phyloP scores from a whole-genome alignment of 1,140 invertebrate genomes.

The Philotrypesis tridentata region DNA sequence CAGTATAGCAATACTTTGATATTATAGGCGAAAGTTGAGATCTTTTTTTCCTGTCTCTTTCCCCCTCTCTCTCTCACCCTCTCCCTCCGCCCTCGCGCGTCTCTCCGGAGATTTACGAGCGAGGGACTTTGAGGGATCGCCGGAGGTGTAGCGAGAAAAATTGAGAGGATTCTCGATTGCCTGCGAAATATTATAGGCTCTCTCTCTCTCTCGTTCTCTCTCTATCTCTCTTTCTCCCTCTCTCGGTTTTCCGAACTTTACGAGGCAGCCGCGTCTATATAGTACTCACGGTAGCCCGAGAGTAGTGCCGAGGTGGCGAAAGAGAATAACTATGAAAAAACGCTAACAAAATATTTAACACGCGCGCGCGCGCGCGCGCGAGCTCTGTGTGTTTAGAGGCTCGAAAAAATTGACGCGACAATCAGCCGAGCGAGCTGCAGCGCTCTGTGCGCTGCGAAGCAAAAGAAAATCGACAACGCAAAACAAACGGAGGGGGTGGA shows the following conservation, averaged over 20 bases:
- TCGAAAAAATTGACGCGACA: not conserved
- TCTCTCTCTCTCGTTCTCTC: too few relatives aligned
- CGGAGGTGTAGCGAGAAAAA: constrained; percentile 36
- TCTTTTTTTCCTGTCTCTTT: not conserved
- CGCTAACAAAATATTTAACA: constrained; percentile 19
- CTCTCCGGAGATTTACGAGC: not conserved
- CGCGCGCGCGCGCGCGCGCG: not conserved
- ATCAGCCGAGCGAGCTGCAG: not conserved
- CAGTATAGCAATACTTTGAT: constrained; percentile 49
- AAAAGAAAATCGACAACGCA: too few relatives aligned
- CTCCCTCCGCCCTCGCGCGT: not conserved
- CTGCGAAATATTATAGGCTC: not conserved
- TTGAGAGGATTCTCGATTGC: not conserved
- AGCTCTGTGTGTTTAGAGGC: too few relatives aligned
- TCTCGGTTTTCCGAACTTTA: not conserved
- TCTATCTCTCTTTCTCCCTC: too few relatives aligned
- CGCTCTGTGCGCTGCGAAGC: too few relatives aligned
- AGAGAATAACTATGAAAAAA: not conserved
- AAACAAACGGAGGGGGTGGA: not conserved
- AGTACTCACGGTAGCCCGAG: too few relatives aligned
- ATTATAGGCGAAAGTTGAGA: not conserved
- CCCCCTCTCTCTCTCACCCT: not conserved
- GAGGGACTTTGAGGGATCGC: constrained; percentile 61
- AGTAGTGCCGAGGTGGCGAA: constrained; percentile 48
- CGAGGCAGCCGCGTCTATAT: not conserved